Base-by-base conservation (phyloP, 2,113 vertebrate genomes). In the Lagopus muta region DNA sequence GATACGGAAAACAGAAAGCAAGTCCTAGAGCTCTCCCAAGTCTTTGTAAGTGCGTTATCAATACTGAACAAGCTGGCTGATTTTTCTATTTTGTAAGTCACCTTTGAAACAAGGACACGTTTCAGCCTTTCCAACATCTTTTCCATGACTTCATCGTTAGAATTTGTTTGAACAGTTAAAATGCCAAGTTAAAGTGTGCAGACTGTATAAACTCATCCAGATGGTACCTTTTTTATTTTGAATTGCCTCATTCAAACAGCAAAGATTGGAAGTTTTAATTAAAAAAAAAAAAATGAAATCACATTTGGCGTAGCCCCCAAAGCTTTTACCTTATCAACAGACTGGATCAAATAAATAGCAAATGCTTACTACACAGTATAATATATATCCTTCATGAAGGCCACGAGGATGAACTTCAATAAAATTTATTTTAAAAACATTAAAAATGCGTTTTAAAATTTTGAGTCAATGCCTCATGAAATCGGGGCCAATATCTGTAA, bases 121-220 rank as follows among this genome's bases (percentile, higher is more conserved):
- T 95, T 88, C 82, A 88, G 52, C 50, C 30, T 90, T 90, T 82
- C 38, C 81, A 72, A 21, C 30, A 16, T 71, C 80, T 90, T 90
- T 90, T 89, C 78, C n/a, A 30, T 92, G 3, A 89, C 74, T 89
- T 80, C 61, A 87, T 73, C 82, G 85, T 92, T 91, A 71, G 62
- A 32, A 34, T 74, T 89, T 69, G 84, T 95, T 94, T 94, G 65
- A 90, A 74, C 34, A 81, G 52, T 72, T 78, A 40, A 83, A 92
- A 65, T 72, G 38, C 76, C 73, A 92, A 36, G 73, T 75, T 82
- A 71, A 42, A 84, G 57, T 86, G 42, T 75, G 21, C 57, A 83
- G 72, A n/a, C 40, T 86, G 25, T 67, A 69, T 88, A 78, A 90
- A 65, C 11, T 34, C 76, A 86, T 27, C 42, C 69, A 86, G 19